Conservation (phyloP, 2,113 vertebrate species). For the Fulmarus glacialis region DNA sequence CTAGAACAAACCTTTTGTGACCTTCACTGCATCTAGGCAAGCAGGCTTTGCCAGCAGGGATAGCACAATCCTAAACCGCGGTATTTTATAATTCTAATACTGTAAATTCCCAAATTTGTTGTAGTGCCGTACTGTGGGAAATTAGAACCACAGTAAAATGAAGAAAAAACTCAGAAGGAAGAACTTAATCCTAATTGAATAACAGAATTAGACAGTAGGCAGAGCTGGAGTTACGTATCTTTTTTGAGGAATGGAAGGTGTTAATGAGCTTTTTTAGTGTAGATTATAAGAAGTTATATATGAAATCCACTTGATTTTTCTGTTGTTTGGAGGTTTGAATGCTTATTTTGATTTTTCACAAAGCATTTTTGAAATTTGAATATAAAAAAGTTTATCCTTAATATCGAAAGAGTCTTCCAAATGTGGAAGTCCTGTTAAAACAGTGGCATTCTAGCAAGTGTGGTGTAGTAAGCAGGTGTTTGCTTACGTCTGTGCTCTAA, state of each 20-base stretch:
- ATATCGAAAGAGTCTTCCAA: neutral
- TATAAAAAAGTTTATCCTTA: neutral
- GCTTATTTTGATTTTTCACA: neutral
- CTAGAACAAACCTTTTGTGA: neutral
- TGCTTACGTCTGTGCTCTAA: neutral
- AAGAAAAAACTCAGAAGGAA: neutral
- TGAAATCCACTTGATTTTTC: neutral
- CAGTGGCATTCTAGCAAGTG: neutral
- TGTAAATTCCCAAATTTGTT: neutral
- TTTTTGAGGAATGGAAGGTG: neutral
- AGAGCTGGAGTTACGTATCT: neutral
- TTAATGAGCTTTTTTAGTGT: neutral
- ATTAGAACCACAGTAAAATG: neutral
- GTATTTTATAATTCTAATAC: neutral
- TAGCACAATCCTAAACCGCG: neutral
- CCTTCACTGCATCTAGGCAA: rapidly evolving
- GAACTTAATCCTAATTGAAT: neutral
- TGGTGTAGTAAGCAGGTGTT: neutral
- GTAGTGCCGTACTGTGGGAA: neutral
- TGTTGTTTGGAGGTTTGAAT: neutral
- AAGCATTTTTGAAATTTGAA: neutral
- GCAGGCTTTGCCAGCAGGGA: neutral
- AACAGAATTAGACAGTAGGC: neutral
- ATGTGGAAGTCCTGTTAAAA: neutral
- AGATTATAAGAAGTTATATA: neutral